phyloP scores from a whole-genome alignment of 2,797 vertebrate genomes.

The Acropternis orthonyx region DNA sequence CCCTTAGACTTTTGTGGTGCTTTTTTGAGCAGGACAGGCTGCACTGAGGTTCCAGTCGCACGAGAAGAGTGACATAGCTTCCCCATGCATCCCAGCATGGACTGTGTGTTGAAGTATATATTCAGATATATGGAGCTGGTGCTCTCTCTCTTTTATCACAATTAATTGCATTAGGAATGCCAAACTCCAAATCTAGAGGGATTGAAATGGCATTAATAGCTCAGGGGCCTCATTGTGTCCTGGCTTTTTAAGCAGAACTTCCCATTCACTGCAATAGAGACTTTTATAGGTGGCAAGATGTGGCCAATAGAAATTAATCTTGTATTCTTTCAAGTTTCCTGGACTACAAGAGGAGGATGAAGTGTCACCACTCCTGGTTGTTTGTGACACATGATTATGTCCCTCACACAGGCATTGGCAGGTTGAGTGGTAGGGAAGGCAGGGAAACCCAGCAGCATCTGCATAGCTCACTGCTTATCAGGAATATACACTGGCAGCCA shows the following conservation, averaged over 20 bases:
- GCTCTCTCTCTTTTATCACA: neutral
- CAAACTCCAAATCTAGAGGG: neutral
- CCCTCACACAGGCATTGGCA: constrained; percentile 57
- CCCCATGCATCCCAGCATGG: neutral
- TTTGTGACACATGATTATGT: neutral
- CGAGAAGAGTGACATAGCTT: neutral
- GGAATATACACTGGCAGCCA: constrained; percentile 75
- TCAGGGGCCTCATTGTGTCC: neutral
- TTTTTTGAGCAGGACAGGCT: neutral
- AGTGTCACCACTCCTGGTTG: constrained; percentile 16
- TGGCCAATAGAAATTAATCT: constrained; percentile 40
- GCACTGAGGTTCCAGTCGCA: neutral
- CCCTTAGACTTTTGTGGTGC: neutral
- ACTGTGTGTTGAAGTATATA: neutral
- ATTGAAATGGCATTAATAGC: constrained; percentile 38
- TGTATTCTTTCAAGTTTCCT: constrained; percentile 56
- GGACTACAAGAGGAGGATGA: constrained; percentile 26
- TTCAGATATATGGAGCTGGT: neutral
- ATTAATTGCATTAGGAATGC: constrained; percentile 46
- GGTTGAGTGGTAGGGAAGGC: constrained; percentile 16
- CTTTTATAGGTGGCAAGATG: neutral
- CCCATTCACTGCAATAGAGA: neutral
- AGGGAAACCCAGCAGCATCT: constrained; percentile 65
- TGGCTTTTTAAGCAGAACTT: neutral
- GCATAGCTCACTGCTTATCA: constrained; percentile 80